Conservation (phyloP, 1,140 invertebrate species). For the Procambarus virginalis region DNA sequence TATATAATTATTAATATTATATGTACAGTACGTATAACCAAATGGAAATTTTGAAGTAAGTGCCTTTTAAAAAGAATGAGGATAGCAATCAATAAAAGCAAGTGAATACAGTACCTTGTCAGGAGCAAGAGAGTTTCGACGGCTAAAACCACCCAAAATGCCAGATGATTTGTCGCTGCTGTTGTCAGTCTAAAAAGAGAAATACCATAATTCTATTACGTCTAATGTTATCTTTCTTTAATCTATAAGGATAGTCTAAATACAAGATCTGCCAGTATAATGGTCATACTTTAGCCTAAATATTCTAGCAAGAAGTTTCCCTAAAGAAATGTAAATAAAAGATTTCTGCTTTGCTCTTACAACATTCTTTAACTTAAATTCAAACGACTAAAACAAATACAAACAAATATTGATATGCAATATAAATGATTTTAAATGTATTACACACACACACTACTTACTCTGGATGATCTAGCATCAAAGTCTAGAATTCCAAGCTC, state of each 20-base stretch:
- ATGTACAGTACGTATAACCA: not conserved
- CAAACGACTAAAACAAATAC: slow-evolving; percentile 72
- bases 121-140: slow-evolving; percentile 79
- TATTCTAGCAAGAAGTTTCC: too few species aligned
- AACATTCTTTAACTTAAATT: slow-evolving; percentile 74
- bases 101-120: slow-evolving; percentile 71
- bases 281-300: too few species aligned
- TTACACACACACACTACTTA: slow-evolving; percentile 73
- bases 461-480: slow-evolving; percentile 75
- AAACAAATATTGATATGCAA: not conserved
- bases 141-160: slow-evolving; percentile 81
- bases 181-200: slow-evolving; percentile 76
- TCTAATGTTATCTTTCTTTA: too few species aligned
- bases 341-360: too few species aligned
- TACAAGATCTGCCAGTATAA: too few species aligned
- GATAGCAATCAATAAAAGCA: not conserved
- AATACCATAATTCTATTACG: not conserved
- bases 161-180: slow-evolving; percentile 83
- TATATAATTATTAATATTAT: too few species aligned
- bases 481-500: slow-evolving; percentile 74
- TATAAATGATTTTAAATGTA: too few species aligned
- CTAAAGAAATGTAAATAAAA: too few species aligned
- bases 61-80: too few species aligned
- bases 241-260: too few species aligned
- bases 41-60: too few species aligned